Percentiles rank a stretch among this genome's conserved stretches.
phyloP scores from a whole-genome alignment of 37 sponge, comb jelly and placozoan species.

The Agelas oroides region DNA sequence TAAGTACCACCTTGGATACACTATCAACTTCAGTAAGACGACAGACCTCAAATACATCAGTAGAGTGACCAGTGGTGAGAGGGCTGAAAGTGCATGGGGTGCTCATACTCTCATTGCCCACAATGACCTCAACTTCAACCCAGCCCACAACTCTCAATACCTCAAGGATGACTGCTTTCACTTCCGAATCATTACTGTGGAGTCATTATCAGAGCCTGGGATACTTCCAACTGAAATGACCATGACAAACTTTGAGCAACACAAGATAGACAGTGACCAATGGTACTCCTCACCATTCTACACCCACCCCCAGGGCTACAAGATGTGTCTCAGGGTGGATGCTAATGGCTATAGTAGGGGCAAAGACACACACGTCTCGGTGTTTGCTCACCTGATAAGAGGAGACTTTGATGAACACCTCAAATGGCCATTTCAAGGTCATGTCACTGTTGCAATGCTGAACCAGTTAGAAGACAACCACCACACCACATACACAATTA shows the following conservation, averaged over 20 bases:
- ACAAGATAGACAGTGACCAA: too few relatives aligned
- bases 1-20: not conserved
- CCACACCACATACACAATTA: not conserved
- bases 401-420: slow-evolving; percentile 21
- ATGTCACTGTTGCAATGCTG: not conserved
- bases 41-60: not conserved
- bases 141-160: not conserved
- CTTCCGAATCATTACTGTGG: too few relatives aligned
- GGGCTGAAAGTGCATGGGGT: not conserved
- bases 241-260: too few relatives aligned
- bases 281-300: slow-evolving; percentile 15
- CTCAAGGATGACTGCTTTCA: not conserved
- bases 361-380: slow-evolving; percentile 13
- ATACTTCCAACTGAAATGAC: not conserved
- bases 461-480: slow-evolving; percentile 3
- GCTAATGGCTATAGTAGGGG: not conserved
- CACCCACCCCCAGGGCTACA: slow-evolving; percentile 26
- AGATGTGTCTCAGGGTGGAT: not conserved
- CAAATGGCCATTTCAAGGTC: not conserved
- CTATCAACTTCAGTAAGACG: not conserved
- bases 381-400: slow-evolving; percentile 8
- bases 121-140: not conserved
- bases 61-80: not conserved
- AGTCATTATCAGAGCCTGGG: not conserved
- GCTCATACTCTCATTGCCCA: not conserved